Evolutionary conservation across 2,113 vertebrate genomes (phyloP).

Genomic region (Tinamus guttatus): DNA sequence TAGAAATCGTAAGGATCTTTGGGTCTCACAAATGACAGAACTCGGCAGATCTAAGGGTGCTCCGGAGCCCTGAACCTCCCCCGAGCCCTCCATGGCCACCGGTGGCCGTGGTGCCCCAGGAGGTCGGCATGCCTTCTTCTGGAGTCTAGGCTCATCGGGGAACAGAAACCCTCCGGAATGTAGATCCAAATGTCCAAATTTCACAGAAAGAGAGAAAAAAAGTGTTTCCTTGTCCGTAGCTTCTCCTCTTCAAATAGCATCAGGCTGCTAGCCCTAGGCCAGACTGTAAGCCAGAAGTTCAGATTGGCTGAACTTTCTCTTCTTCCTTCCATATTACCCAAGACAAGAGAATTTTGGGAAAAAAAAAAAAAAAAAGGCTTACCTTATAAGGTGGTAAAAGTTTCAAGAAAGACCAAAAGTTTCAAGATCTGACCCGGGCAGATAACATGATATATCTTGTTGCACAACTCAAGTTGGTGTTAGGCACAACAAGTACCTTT

Average conservation of each 20-base stretch:
- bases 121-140: neutral
- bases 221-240: neutral
- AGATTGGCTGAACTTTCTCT: neutral
- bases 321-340: neutral
- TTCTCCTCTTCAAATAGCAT: neutral
- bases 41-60: neutral
- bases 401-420: neutral
- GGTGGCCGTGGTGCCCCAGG: neutral
- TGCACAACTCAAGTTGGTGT: neutral
- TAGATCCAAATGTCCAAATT: neutral
- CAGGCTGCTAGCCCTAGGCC: no score
- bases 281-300: no score
- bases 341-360: neutral
- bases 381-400: neutral
- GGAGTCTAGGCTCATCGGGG: neutral
- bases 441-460: accelerated
- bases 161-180: neutral
- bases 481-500: accelerated
- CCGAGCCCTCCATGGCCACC: neutral
- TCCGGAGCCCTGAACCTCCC: neutral
- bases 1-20: neutral
- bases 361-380: neutral
- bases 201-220: neutral
- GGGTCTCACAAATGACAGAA: neutral
- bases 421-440: neutral